Evolutionary conservation across 35 echinoderm and acorn worm species (phyloP).

Genomic region (Amphiura filiformis): DNA sequence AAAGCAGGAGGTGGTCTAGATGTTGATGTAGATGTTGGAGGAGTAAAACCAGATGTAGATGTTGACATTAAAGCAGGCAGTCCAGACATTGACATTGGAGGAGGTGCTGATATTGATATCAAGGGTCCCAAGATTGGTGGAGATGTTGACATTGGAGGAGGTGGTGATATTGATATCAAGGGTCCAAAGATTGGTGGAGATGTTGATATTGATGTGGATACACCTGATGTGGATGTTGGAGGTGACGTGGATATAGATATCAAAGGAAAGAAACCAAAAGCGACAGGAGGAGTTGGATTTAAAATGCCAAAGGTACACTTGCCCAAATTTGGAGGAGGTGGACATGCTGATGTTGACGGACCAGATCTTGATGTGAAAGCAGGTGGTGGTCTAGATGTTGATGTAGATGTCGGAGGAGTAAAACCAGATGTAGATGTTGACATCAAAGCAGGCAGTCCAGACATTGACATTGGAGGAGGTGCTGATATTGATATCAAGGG

Average conservation of each 20-base stretch:
- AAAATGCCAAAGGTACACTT: constrained; percentile 24
- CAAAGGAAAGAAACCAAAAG: constrained; percentile 32
- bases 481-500: constrained; percentile 42
- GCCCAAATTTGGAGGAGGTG: constrained; percentile 39
- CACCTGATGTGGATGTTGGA: constrained; percentile 23
- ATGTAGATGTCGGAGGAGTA: constrained; percentile 38
- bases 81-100: constrained; percentile 14
- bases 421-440: constrained; percentile 23
- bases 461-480: neutral
- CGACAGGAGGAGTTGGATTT: constrained; percentile 43
- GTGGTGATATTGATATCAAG: neutral
- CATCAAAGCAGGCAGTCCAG: constrained; percentile 16
- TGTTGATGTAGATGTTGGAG: constrained; percentile 33
- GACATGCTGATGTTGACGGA: constrained; percentile 15
- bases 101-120: constrained; percentile 39
- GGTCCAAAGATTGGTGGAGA: neutral
- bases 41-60: constrained; percentile 46
- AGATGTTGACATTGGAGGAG: constrained; percentile 31
- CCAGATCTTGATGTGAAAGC: constrained; percentile 32
- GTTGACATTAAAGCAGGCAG: constrained; percentile 22
- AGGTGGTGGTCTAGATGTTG: constrained; percentile 12
- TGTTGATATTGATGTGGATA: constrained; percentile 21
- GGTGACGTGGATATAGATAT: constrained; percentile 42
- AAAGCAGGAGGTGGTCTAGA: constrained; percentile 33
- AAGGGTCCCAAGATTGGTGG: constrained; percentile 31